A percentile compares a stretch with the other conserved stretches of the same genome.
phyloP scores from a whole-genome alignment of 2,888 invertebrate species.

The Drosophila greeni region DNA sequence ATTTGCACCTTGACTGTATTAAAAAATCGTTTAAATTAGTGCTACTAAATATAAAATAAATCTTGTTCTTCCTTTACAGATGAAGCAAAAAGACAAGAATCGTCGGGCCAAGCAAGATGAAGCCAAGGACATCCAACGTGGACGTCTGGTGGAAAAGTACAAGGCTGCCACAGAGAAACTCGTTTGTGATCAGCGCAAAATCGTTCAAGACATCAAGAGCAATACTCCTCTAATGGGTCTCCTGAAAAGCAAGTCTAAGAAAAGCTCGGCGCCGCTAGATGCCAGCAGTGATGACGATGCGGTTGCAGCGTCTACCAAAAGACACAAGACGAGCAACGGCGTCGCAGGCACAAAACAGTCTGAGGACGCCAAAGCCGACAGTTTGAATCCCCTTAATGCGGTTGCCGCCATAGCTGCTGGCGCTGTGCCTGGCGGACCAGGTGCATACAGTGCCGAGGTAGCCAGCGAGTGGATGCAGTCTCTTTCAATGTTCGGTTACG shows the following conservation, averaged over 20 bases:
- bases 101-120: constrained; percentile 48
- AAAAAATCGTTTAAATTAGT: too few species aligned
- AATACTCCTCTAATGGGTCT: constrained; percentile 75
- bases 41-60: not conserved
- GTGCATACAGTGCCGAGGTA: constrained; percentile 70
- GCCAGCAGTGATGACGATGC: constrained; percentile 69
- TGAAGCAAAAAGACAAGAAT: constrained; percentile 61
- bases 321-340: constrained; percentile 44
- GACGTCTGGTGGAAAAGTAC: constrained; percentile 77
- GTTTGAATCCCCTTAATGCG: constrained; percentile 75
- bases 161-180: constrained; percentile 78
- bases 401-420: constrained; percentile 72
- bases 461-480: constrained; percentile 78
- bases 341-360: constrained; percentile 39
- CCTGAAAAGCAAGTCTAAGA: constrained; percentile 60
- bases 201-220: constrained; percentile 75
- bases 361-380: constrained; percentile 19
- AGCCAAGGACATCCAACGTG: constrained; percentile 61
- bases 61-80: constrained; percentile 39
- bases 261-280: constrained; percentile 40
- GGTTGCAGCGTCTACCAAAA: constrained; percentile 39
- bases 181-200: constrained; percentile 75
- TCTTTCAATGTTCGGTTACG: constrained; percentile 76
- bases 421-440: constrained; percentile 46
- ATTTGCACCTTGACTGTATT: too few species aligned